Evolutionary conservation across 2,113 vertebrate species (phyloP), one percentile per base, ranked within the genome.

Genomic region (Raja brachyura): DNA sequence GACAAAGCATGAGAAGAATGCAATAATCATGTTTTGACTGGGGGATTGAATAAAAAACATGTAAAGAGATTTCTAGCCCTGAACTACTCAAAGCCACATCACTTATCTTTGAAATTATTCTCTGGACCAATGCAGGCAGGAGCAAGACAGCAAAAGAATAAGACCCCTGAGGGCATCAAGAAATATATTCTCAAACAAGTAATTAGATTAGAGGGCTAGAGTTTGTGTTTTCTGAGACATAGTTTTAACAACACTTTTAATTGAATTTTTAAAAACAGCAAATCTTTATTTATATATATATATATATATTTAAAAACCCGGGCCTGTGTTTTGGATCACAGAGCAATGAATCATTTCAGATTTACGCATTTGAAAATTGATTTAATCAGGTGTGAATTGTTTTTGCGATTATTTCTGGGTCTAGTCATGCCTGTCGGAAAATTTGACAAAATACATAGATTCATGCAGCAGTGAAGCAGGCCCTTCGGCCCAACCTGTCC

Each of bases 151-250:
- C 61, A 63, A 88, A 63, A 31, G 4, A n/a, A 7, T 7, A 18
- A 5, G 59, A 4, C n/a, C 75, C n/a, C 83, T 63, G 59, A 61
- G n/a, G 83, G 83, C 59, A 66, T 25, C 13, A 14, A 88, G 59
- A 88, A 31, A 63, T 88, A 63, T 88, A 10, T 66, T 63, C 63
- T 63, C 28, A 31, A 63, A 88, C n/a, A 18, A 86, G 63, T 86
- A 63, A 83, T 88, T 88, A 88, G 59, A 88, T 63, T 31, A 88
- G 31, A 88, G n/a, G 25, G 61, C 31, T 88, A n/a, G 59, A 59
- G 16, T 66, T 81, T 54, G 39, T 56, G 48, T 20, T 31, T 28
- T 25, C 83, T 18, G 13, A 33, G 63, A n/a, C 5, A 14, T 22
- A 5, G n/a, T 63, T 88, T 88, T 63, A 88, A 88, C 31, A 63